Base-by-base conservation (phyloP, 2,888 invertebrate genomes). In the Anaspis maculata region DNA sequence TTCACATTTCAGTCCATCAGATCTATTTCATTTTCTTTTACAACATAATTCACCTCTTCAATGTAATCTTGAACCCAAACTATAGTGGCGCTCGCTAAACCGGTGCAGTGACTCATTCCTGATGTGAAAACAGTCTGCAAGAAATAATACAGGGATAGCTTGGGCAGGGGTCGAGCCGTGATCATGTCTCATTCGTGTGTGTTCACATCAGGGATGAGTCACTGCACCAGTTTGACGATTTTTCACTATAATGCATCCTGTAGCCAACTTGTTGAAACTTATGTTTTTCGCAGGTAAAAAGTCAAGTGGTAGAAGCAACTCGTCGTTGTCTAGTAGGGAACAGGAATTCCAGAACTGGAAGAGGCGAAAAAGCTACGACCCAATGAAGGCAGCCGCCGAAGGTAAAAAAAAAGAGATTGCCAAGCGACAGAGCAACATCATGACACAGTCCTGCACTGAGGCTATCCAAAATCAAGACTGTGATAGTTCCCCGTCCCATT, bases 301-400 rank as follows among this genome's bases (percentile, higher is more conserved):
- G 40, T 72, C 73, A 3, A 72, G 72, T 34, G 76, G 74, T 41
- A 67, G 83, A 32, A 75, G 76, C 50, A 76, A 76, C 55, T 83
- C 83, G 15, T 80, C 82, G 0, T 64, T 83, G 3, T 80, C 82
- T 1, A 72, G 79, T 25, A 79, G 83, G 62, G 90, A 91, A 64
- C 79, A 81, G 5, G 86, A 89, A 57, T 79, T 90, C 70, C 90
- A 90, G 62, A 94, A 94, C 69, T 96, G 95, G 95, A 89, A 92
- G 59, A 75, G 95, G 37, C 72, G 96, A 42, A 94, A 94, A 53
- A 90, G 87, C 49, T 96, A 96, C 66, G 92, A 96, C 69, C 95
- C 95, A 15, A 82, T 89, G 77, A 87, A 84, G 62, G 89, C 94
- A 0, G 94, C 92, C 0, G 88, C 88, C 12, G 89, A 91, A 59